These are phyloP conservation scores for Smutsia temminckii DNA, from an alignment of 2,797 vertebrate genomes.

Conservation along the genomic window DNA sequence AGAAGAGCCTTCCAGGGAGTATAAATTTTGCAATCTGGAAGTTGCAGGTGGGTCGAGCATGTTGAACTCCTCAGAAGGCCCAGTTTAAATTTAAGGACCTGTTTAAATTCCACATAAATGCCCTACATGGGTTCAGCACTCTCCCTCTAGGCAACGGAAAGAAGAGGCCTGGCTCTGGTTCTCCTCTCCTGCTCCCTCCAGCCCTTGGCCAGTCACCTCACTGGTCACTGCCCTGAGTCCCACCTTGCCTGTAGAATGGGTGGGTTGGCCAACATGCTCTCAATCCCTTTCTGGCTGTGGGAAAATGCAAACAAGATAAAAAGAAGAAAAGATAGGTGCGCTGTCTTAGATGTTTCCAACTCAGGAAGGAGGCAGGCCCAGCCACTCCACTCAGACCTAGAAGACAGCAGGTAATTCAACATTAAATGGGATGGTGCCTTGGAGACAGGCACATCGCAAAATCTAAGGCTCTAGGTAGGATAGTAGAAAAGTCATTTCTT, in stretches of 20 bases:
- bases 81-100: neutral
- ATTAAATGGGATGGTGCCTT: accelerated
- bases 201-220: neutral
- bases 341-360: neutral
- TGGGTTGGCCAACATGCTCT: neutral
- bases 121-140: accelerated
- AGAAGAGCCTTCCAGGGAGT: neutral
- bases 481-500: neutral
- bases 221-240: neutral
- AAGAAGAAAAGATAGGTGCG: neutral
- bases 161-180: neutral
- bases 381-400: neutral
- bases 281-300: neutral
- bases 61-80: neutral
- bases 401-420: neutral
- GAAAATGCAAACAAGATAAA: neutral
- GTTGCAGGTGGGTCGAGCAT: neutral
- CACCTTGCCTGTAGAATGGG: too few relatives aligned
- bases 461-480: neutral
- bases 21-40: neutral
- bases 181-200: neutral
- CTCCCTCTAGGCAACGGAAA: neutral
- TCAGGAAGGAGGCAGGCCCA: neutral
- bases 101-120: neutral
- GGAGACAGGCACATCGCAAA: neutral